phyloP scores from a whole-genome alignment of 2,888 invertebrate genomes.

The Pyrrhia umbra region DNA sequence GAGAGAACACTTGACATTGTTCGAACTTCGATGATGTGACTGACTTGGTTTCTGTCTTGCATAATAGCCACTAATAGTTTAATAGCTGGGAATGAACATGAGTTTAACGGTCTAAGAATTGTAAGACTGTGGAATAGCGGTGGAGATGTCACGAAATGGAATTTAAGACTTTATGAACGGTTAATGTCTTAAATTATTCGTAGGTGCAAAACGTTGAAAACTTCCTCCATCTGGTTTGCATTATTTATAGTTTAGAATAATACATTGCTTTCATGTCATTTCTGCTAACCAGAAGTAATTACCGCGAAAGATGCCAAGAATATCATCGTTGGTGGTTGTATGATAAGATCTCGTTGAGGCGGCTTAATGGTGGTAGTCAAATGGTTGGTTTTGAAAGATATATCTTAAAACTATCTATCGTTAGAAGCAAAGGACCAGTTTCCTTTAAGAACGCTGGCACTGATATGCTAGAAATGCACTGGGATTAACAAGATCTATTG shows the following conservation, averaged over 20 bases:
- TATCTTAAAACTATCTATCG: slow-evolving; percentile 16
- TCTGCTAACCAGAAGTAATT: slow-evolving; percentile 1
- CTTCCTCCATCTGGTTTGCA: not conserved
- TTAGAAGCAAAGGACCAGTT: slow-evolving; percentile 30
- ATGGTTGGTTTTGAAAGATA: not conserved
- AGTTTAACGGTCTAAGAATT: slow-evolving; percentile 32
- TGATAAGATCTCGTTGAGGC: not conserved
- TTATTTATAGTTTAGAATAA: not conserved
- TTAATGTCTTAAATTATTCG: slow-evolving; percentile 25
- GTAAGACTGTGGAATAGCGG: slow-evolving; percentile 18
- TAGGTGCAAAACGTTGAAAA: not conserved
- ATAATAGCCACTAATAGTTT: slow-evolving; percentile 53
- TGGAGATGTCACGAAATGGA: slow-evolving; percentile 44
- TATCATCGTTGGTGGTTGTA: not conserved
- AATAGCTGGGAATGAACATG: slow-evolving; percentile 42
- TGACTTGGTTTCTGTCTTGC: slow-evolving; percentile 51
- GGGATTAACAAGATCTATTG: slow-evolving; percentile 17
- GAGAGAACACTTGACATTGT: slow-evolving; percentile 58
- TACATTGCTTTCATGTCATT: not conserved
- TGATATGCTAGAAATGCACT: slow-evolving; percentile 26
- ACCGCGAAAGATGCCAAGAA: not conserved
- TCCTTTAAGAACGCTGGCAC: slow-evolving; percentile 29
- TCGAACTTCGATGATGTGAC: slow-evolving; percentile 53
- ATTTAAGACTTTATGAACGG: slow-evolving; percentile 24
- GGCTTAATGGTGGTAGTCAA: not conserved